Evolutionary conservation across 2,888 invertebrate species (phyloP).

Genomic region (Urechis unicinctus): DNA sequence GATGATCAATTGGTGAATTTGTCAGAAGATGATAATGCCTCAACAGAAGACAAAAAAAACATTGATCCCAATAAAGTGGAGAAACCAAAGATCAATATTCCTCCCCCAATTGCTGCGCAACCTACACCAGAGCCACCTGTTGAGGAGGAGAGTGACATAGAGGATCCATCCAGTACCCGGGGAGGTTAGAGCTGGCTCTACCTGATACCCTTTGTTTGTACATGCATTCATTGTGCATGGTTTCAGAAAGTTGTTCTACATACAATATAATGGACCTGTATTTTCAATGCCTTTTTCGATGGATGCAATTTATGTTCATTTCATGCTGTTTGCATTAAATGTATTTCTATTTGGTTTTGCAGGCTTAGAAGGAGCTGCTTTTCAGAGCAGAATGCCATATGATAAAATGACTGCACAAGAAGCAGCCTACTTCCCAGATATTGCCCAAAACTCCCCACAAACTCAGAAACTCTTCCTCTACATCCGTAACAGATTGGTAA

Average conservation of each 20-base stretch:
- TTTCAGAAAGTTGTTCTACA: too few relatives aligned
- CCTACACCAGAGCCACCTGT: conserved; percentile 24
- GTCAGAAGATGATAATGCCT: conserved; percentile 33
- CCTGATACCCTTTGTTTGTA: background rate
- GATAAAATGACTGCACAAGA: conserved; percentile 91
- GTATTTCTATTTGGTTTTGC: background rate
- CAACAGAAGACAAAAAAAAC: too few relatives aligned
- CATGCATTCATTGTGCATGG: too few relatives aligned
- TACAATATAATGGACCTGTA: too few relatives aligned
- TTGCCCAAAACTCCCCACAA: conserved; percentile 73
- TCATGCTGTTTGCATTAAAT: background rate
- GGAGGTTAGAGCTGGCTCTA: background rate
- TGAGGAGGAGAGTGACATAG: conserved; percentile 52
- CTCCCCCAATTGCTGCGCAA: background rate
- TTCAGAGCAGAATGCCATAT: conserved; percentile 80
- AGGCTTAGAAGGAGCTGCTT: conserved; percentile 62
- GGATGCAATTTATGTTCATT: too few relatives aligned
- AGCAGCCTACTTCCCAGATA: conserved; percentile 87
- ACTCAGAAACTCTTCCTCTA: conserved; percentile 84
- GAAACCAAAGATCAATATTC: background rate
- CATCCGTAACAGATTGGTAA: conserved; percentile 76
- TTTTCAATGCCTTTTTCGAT: too few relatives aligned
- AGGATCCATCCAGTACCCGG: background rate
- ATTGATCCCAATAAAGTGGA: too few relatives aligned
- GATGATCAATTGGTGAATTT: conserved; percentile 42